Conservation (phyloP, 2,888 invertebrate species). For the Polyommatus iphigenia region DNA sequence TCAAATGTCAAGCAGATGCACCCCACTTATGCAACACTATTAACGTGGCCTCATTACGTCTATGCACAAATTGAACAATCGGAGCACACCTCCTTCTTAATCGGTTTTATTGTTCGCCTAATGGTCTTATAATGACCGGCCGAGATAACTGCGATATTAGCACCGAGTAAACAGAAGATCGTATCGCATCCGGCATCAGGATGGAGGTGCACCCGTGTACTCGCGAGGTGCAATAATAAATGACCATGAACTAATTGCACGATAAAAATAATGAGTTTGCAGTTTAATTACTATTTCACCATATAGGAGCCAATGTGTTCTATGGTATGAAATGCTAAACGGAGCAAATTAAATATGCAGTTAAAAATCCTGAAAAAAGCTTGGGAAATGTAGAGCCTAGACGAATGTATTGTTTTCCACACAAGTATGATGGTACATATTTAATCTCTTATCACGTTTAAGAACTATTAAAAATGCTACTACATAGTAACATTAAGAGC, state of each 20-base stretch:
- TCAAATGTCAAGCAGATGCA: constrained; percentile 80
- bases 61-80: constrained; percentile 54
- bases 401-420: background rate
- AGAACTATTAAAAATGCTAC: background rate
- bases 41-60: constrained; percentile 57
- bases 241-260: background rate
- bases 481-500: background rate
- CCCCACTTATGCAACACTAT: constrained; percentile 73
- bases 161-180: constrained; percentile 20
- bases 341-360: background rate
- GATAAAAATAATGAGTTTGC: background rate
- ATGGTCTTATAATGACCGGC: constrained; percentile 25
- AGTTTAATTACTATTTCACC: background rate
- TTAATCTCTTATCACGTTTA: background rate
- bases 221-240: background rate
- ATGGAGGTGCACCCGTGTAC: background rate
- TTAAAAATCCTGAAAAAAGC: background rate
- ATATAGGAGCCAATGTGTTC: background rate
- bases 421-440: background rate
- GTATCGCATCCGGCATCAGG: constrained; percentile 15
- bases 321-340: background rate
- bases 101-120: constrained; percentile 8
- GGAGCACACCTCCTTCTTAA: constrained; percentile 37
- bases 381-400: background rate
- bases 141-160: constrained; percentile 5